Evolutionary conservation across 2,888 invertebrate species (phyloP), one percentile per base, ranked within the genome.

Genomic region (Eulithis prunata): DNA sequence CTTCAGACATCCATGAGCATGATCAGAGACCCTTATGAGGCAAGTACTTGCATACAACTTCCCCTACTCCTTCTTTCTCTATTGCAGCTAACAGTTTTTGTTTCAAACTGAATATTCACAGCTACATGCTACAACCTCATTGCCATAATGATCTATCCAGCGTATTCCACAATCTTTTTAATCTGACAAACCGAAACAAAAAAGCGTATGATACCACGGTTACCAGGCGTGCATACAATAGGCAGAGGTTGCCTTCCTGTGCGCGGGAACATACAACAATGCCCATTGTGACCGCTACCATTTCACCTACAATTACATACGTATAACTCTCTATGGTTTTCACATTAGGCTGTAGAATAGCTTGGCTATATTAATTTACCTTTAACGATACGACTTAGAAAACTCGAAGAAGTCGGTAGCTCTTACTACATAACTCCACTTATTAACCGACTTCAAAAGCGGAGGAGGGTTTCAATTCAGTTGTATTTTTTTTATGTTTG

Each of bases 221-320:
- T 67, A 86, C 82, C 76, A 84, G 81, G 84, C 77, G 58, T 52
- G 38, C 85, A 86, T 80, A 88, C 85, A 89, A 88, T 86, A 69
- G 75, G 71, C 75, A 78, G 83, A 76, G 83, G 79, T 81, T 71
- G 75, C 72, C 79, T 79, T 83, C 81, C 81, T 80, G 79, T 77
- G 71, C 70, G 74, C 72, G 78, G 75, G 70, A 71, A 71, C 59
- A 36, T 46, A 51, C 68, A 88, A 90, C 90, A 90, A 90, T 88
- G 80, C 76, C 84, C 79, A 90, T 89, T 90, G 88, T 89, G 71
- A 75, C 71, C 77, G 85, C 82, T 86, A 85, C 86, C 88, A 90
- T 90, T 90, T 90, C 87, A 88, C 88, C 81, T 71, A 74, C 81
- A 81, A 83, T 84, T 83, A 83, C 76, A 67, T 78, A 62, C 53